Conservation (phyloP, 2,888 invertebrate species). For the Campaea margaritaria region DNA sequence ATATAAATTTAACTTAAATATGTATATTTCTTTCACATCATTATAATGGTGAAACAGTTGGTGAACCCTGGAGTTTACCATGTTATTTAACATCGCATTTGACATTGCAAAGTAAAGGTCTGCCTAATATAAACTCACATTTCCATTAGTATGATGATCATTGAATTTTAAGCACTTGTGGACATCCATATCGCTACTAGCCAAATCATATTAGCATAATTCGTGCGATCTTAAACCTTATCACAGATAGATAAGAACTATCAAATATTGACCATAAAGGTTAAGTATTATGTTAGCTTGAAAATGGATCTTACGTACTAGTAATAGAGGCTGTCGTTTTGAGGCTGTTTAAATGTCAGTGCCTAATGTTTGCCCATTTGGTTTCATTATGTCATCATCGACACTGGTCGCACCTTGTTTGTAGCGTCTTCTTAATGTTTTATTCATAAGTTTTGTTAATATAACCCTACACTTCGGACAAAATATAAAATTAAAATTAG, state of each 20-base stretch:
- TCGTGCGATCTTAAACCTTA: conserved; percentile 15
- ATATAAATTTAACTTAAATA: no score
- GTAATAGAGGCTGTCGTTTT: conserved; percentile 32
- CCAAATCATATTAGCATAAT: conserved; percentile 6
- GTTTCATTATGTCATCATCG: conserved; percentile 51
- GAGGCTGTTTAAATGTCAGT: conserved; percentile 41
- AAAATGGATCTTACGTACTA: conserved; percentile 25
- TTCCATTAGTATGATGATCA: conserved; percentile 19
- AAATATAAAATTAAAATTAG: no score
- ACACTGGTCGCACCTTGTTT: conserved; percentile 47
- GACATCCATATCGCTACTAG: conserved; percentile 8
- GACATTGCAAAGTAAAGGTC: conserved; percentile 26
- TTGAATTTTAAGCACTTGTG: conserved; percentile 21
- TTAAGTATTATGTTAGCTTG: conserved; percentile 8
- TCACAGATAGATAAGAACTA: conserved; percentile 5
- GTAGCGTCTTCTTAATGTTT: conserved; percentile 39
- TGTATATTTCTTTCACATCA: no score
- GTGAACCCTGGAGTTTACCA: no score
- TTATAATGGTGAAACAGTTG: no score
- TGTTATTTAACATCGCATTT: conserved; percentile 9
- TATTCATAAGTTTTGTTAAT: conserved; percentile 34
- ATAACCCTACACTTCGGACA: not conserved
- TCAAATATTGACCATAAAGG: conserved; percentile 13
- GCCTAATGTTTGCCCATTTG: conserved; percentile 37
- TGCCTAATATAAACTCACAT: conserved; percentile 2